Conservation (phyloP, 2,797 vertebrate genomes). For the Clarias fuscus region DNA sequence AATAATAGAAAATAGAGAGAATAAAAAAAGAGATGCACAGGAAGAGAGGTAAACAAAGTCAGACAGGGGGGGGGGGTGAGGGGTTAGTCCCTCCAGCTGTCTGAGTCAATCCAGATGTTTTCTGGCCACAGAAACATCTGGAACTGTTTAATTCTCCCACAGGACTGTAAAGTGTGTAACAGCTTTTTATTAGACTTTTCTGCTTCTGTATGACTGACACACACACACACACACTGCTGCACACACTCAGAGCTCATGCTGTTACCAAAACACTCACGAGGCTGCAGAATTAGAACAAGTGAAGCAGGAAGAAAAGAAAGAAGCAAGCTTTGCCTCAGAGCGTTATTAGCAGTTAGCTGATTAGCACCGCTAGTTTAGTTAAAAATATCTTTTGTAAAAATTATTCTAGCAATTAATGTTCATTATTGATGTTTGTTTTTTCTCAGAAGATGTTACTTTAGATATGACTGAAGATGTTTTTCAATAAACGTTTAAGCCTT, state of each 20-base stretch:
- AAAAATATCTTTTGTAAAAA: neutral
- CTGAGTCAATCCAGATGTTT: conserved; percentile 65
- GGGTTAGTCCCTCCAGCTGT: conserved; percentile 60
- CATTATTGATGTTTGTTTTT: neutral
- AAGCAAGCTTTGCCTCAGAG: neutral
- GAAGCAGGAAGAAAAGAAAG: neutral
- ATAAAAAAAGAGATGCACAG: too few species aligned
- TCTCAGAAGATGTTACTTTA: neutral
- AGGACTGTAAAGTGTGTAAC: conserved; percentile 62
- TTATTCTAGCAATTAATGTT: neutral
- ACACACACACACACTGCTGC: conserved; percentile 41
- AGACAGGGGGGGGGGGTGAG: neutral
- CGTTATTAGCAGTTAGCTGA: neutral
- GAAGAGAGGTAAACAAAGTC: neutral
- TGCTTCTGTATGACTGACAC: conserved; percentile 29
- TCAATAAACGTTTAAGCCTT: neutral
- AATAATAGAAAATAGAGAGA: neutral
- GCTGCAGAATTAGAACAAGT: neutral
- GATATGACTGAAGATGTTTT: neutral
- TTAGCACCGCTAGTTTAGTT: neutral
- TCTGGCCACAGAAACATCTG: conserved; percentile 65
- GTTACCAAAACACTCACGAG: conserved; percentile 9
- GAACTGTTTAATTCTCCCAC: conserved; percentile 67
- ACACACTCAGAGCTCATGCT: neutral
- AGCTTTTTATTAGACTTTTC: conserved; percentile 53